phyloP scores from a whole-genome alignment of 2,888 invertebrate genomes.

The Eilema griseolum region DNA sequence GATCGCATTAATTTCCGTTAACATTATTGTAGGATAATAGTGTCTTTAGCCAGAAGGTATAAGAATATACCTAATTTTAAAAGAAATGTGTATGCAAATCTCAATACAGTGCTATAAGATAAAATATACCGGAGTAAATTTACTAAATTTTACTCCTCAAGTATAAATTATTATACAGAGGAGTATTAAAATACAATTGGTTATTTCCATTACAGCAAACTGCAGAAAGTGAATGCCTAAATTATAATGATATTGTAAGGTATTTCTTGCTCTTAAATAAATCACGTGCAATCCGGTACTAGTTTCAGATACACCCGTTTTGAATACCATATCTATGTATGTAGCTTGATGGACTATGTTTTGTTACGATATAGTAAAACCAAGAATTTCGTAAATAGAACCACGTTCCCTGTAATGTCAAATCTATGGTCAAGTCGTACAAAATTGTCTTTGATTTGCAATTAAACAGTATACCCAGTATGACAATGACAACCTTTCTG shows the following conservation, averaged over 20 bases:
- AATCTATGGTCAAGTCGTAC: too few relatives aligned
- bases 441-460: too few relatives aligned
- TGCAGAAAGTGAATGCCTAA: constrained; percentile 54
- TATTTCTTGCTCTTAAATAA: constrained; percentile 42
- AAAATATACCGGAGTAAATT: not conserved
- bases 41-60: not conserved
- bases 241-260: constrained; percentile 56
- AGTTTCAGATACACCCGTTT: constrained; percentile 29
- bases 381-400: too few relatives aligned
- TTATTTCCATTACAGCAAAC: constrained; percentile 49
- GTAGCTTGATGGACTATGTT: constrained; percentile 21
- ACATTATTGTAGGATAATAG: too few relatives aligned
- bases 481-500: too few relatives aligned
- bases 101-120: not conserved
- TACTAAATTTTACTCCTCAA: not conserved
- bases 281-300: constrained; percentile 36
- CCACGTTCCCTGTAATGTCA: too few relatives aligned
- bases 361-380: constrained; percentile 10
- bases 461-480: too few relatives aligned
- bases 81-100: not conserved
- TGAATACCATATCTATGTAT: constrained; percentile 9
- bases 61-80: not conserved
- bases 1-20: too few relatives aligned
- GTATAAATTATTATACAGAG: not conserved
- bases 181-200: constrained; percentile 4